phyloP scores from a whole-genome alignment of 2,797 vertebrate genomes.

The Bradypodion ventrale region DNA sequence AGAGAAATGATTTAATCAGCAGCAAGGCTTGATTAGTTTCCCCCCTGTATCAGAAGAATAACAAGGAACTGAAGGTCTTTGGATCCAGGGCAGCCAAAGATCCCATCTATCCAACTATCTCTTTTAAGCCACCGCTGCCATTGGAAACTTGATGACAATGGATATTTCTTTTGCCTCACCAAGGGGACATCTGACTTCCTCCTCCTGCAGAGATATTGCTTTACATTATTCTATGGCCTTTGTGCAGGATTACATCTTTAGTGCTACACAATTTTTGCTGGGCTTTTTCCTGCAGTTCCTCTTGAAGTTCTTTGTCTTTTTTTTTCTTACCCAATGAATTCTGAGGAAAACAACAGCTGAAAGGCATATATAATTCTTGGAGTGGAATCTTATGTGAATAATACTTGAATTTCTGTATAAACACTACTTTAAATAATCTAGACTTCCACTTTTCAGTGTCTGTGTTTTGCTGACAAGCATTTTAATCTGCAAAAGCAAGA shows the following conservation, averaged over 20 bases:
- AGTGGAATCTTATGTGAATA: neutral
- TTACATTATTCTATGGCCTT: neutral
- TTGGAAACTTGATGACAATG: neutral
- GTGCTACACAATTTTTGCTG: no score
- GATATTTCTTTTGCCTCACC: neutral
- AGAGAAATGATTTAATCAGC: neutral
- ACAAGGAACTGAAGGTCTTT: neutral
- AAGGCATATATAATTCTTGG: neutral
- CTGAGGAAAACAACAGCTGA: neutral
- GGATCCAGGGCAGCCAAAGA: neutral
- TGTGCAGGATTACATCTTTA: neutral
- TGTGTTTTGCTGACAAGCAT: conserved; percentile 21
- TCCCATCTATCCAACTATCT: neutral
- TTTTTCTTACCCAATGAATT: neutral
- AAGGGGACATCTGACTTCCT: neutral
- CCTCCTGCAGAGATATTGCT: neutral
- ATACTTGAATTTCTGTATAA: conserved; percentile 7
- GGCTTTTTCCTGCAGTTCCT: no score
- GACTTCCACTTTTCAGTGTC: neutral
- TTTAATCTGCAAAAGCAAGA: conserved; percentile 16
- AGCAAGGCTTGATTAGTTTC: neutral
- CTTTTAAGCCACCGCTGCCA: neutral
- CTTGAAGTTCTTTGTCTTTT: no score
- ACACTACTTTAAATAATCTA: conserved; percentile 10
- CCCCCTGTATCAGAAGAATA: neutral